Evolutionary conservation across 1,140 invertebrate species (phyloP), one percentile per base, ranked within the genome.

Genomic region (Drosophila santomea): DNA sequence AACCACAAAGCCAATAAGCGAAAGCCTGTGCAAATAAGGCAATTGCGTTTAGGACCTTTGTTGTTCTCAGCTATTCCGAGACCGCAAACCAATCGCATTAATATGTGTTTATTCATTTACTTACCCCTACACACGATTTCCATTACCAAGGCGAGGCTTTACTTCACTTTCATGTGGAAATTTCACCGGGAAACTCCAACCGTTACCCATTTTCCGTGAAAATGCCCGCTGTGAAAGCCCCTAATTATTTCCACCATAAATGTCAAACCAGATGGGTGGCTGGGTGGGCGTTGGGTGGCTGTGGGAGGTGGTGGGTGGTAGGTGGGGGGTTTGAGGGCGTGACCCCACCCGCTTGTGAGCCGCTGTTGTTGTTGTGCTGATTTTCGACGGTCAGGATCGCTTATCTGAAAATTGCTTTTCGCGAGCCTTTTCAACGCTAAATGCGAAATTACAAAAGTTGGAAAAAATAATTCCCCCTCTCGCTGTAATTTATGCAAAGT

Each of bases 171-270:
- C 62, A 83, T 72, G 74, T 43, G 61, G 38, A 14, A 3, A 15
- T 60, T n/a, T 5, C 36, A 7, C 28, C 6, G 6, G 28, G 28
- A 10, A 32, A 32, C 7, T 32, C 32, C 32, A 3, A 8, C 32
- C 8, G 7, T 2, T 8, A 25, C 25, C 44, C 17, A 25, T 14
- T n/a, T 48, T n/a, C 39, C 56, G 48, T 47, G 63, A 52, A 59
- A 50, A 20, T 47, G 28, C 56, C 45, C 59, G 61, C 66, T 76
- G 67, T 44, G 63, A 67, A 73, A 77, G 71, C 78, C 71, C 82
- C 60, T 83, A 88, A 86, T 88, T 88, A 86, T 76, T 82, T 89
- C 66, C 79, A 76, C 66, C 75, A 86, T 88, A 88, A 88, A 88
- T 83, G 83, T 80, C 84, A 83, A 89, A 58, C 67, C 63, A 69